These are phyloP conservation scores for Buathra laborator DNA, from an alignment of 2,888 invertebrate species.

Conservation along the genomic window DNA sequence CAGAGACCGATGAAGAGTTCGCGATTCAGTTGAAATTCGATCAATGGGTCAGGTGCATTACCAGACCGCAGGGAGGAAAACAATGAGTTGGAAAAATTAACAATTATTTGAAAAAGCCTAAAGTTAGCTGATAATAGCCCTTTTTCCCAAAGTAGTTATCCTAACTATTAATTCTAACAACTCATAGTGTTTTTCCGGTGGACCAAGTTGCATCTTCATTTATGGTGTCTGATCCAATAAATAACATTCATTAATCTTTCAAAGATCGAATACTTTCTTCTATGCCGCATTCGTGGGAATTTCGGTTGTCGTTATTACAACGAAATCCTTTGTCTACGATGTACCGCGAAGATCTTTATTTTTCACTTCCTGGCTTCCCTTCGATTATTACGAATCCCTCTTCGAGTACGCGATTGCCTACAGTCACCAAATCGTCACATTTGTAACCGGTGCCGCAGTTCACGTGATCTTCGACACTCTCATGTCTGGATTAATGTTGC, in stretches of 20 bases:
- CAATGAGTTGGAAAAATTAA: too few relatives aligned
- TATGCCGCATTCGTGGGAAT: background rate
- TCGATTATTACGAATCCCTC: slow-evolving; percentile 48
- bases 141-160: background rate
- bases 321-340: slow-evolving; percentile 53
- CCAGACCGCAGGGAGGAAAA: background rate
- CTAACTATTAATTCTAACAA: background rate
- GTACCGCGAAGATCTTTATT: slow-evolving; percentile 60
- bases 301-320: background rate
- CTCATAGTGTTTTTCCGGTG: background rate
- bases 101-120: too few relatives aligned
- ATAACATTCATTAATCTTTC: background rate
- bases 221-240: background rate
- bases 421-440: slow-evolving; percentile 48
- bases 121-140: background rate
- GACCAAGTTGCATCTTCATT: background rate
- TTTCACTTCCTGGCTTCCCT: slow-evolving; percentile 71
- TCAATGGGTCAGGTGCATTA: background rate
- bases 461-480: slow-evolving; percentile 69
- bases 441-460: slow-evolving; percentile 34
- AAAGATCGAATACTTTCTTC: background rate
- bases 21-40: slow-evolving; percentile 36
- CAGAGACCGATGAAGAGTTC: slow-evolving; percentile 8
- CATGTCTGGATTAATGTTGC: slow-evolving; percentile 69
- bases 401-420: slow-evolving; percentile 62